Evolutionary conservation across 1,140 invertebrate species (phyloP).

Genomic region (Papilio aristodemus): DNA sequence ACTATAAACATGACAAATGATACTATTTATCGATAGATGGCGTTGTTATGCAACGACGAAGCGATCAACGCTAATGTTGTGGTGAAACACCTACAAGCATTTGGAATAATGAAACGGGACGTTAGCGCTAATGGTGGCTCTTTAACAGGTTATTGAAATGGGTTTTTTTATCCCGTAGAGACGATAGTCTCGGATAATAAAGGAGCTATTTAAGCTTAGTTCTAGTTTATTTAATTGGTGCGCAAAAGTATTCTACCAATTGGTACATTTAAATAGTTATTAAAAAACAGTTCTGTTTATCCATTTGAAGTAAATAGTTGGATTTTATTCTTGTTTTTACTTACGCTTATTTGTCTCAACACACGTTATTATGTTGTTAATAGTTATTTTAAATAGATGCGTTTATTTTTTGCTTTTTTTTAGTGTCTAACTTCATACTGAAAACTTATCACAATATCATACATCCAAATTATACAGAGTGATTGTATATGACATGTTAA

Average conservation of each 20-base stretch:
- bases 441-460: too few species aligned
- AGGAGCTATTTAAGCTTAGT: constrained; percentile 10
- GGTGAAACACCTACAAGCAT: constrained; percentile 35
- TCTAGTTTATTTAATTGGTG: not conserved
- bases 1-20: constrained; percentile 30
- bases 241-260: not conserved
- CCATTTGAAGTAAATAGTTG: not conserved
- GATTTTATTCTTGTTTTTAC: not conserved
- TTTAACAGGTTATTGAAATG: constrained; percentile 42
- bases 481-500: too few species aligned
- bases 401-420: too few species aligned
- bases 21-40: constrained; percentile 37
- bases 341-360: not conserved
- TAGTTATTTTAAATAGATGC: too few species aligned
- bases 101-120: constrained; percentile 42
- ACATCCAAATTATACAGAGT: too few species aligned
- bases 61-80: constrained; percentile 35
- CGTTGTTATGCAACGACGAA: constrained; percentile 30
- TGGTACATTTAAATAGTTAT: not conserved
- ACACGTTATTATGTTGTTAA: too few species aligned
- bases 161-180: constrained; percentile 33
- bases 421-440: too few species aligned
- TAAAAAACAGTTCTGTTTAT: not conserved
- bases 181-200: constrained; percentile 15
- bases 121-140: constrained; percentile 35